phyloP scores from a whole-genome alignment of 2,113 vertebrate species.

The Pithys albifrons region DNA sequence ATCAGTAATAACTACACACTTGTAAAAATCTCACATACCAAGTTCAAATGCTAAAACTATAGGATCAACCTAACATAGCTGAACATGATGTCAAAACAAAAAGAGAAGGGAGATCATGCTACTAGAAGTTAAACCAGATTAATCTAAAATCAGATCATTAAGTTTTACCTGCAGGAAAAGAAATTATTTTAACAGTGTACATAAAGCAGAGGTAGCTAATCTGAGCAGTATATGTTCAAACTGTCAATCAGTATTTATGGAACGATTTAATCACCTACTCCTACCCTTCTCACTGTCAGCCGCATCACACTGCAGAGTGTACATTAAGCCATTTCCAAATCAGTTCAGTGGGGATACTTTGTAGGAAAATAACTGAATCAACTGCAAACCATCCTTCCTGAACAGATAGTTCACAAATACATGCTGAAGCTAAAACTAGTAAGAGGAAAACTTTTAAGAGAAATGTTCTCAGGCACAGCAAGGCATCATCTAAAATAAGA shows the following conservation, averaged over 20 bases:
- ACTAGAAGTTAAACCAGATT: background rate
- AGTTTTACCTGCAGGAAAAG: background rate
- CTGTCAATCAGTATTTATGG: background rate
- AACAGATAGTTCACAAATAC: background rate
- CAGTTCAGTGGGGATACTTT: background rate
- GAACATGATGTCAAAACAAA: background rate
- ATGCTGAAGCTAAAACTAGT: background rate
- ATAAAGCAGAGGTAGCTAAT: background rate
- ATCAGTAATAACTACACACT: background rate
- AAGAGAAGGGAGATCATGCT: background rate
- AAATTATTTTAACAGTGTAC: background rate
- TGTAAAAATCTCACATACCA: background rate
- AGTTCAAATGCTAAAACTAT: background rate
- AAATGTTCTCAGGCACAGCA: background rate
- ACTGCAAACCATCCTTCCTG: background rate
- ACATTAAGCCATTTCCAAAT: background rate
- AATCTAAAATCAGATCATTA: background rate
- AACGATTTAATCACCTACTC: background rate
- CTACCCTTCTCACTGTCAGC: background rate
- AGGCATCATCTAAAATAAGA: background rate
- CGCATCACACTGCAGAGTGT: background rate
- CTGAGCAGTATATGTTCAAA: accelerated
- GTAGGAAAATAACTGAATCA: background rate
- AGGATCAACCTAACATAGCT: background rate
- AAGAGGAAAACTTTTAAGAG: background rate